A percentile compares a stretch with the other conserved stretches of the same genome.
Evolutionary conservation across 2,113 vertebrate species (phyloP).

Genomic region (Mirounga angustirostris): DNA sequence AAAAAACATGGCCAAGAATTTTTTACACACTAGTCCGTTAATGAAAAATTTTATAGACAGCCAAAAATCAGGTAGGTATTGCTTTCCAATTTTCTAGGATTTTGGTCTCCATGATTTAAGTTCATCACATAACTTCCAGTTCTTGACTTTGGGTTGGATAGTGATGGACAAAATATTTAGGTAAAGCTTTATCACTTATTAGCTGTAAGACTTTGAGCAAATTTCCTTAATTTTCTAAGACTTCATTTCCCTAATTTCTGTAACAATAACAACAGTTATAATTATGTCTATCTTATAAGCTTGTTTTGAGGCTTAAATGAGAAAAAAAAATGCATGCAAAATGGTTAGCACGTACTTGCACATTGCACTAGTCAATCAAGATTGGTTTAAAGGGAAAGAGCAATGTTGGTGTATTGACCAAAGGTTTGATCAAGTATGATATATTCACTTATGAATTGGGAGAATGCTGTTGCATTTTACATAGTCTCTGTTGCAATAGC

Average conservation of each 20-base stretch:
- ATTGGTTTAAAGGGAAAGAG: background rate
- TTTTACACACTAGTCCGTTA: background rate
- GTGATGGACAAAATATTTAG: background rate
- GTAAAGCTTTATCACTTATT: background rate
- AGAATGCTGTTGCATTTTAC: background rate
- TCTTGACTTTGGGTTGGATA: background rate
- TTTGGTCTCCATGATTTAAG: slow-evolving; percentile 19
- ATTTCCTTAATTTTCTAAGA: background rate
- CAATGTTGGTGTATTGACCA: background rate
- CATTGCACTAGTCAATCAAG: background rate
- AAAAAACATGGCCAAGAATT: background rate
- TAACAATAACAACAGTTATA: background rate
- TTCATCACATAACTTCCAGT: background rate
- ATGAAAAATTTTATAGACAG: background rate
- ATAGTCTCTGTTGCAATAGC: background rate
- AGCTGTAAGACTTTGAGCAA: background rate
- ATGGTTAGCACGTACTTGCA: background rate
- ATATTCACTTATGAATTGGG: background rate
- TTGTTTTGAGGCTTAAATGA: slow-evolving; percentile 41
- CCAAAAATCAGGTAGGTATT: background rate
- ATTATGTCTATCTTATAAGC: background rate
- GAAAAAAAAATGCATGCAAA: background rate
- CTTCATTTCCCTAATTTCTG: background rate
- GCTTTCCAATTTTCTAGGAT: background rate
- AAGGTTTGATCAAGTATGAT: slow-evolving; percentile 19